Percentiles rank a stretch among this genome's conserved stretches.
Conservation (phyloP, 2,113 vertebrate genomes). For the Misgurnus anguillicaudatus region DNA sequence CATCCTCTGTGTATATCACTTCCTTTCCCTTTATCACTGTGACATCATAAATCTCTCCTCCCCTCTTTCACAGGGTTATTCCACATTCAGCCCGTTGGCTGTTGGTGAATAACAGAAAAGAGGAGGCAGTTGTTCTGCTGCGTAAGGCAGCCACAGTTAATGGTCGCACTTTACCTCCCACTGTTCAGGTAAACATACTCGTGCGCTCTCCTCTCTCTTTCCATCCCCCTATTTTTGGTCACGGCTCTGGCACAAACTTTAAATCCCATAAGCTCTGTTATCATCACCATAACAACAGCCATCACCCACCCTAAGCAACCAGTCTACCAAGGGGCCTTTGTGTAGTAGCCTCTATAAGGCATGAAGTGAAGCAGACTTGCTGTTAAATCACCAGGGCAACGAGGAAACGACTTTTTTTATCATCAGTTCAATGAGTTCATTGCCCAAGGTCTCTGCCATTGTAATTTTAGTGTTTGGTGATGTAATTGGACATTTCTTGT, state of each 20-base stretch:
- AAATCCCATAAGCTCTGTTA: conserved; percentile 21
- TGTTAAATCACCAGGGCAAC: conserved; percentile 31
- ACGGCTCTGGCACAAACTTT: conserved; percentile 7
- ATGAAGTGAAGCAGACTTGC: conserved; percentile 21
- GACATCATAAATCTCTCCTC: conserved; percentile 10
- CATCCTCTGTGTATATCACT: conserved; percentile 15
- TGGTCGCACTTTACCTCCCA: conserved; percentile 67
- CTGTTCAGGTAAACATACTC: conserved; percentile 58
- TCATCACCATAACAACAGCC: conserved; percentile 38
- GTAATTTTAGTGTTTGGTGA: neutral
- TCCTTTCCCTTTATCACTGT: conserved; percentile 22
- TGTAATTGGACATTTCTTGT: no score
- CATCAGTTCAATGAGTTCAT: neutral
- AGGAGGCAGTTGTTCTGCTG: conserved; percentile 80
- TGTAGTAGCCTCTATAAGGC: conserved; percentile 25
- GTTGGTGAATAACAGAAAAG: conserved; percentile 72
- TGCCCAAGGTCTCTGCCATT: neutral
- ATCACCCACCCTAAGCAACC: conserved; percentile 29
- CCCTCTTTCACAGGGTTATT: conserved; percentile 72
- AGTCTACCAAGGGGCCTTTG: conserved; percentile 28
- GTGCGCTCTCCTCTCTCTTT: neutral
- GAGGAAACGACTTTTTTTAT: conserved; percentile 19
- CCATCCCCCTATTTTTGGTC: neutral
- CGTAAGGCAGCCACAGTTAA: conserved; percentile 80
- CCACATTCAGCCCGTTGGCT: conserved; percentile 87